Percentiles rank a stretch among this genome's conserved stretches.
Evolutionary conservation across 2,888 invertebrate species (phyloP).

Genomic region (Alviniconcha strummeri): DNA sequence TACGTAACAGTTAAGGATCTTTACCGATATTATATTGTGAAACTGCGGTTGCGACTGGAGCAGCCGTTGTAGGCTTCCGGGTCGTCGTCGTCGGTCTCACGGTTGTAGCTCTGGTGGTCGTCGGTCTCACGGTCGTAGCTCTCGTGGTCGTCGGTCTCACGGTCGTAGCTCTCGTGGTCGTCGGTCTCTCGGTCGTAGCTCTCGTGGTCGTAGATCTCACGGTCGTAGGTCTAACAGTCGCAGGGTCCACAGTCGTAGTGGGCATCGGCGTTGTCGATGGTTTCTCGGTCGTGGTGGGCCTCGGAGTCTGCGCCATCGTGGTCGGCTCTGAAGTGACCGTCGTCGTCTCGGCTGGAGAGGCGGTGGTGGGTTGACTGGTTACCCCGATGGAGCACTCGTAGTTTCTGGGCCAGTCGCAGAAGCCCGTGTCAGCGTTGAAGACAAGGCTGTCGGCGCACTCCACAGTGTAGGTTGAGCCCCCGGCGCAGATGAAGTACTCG

Average conservation of each 20-base stretch:
- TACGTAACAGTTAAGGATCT: no score
- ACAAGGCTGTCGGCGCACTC: slow-evolving; percentile 52
- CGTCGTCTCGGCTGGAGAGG: no score
- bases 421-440: slow-evolving; percentile 47
- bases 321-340: not conserved
- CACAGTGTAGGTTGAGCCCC: slow-evolving; percentile 49
- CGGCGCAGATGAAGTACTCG: slow-evolving; percentile 55
- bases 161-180: not conserved
- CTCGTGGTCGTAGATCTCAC: not conserved
- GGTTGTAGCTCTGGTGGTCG: not conserved
- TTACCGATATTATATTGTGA: no score
- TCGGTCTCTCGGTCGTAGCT: not conserved
- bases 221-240: not conserved
- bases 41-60: not conserved
- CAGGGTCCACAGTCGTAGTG: not conserved
- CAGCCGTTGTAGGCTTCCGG: not conserved
- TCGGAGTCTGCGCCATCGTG: not conserved
- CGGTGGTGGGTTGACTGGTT: no score
- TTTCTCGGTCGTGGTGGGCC: not conserved
- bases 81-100: not conserved
- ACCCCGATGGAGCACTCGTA: slow-evolving; percentile 41
- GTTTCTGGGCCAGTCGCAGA: slow-evolving; percentile 60
- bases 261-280: not conserved
- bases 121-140: not conserved
- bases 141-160: not conserved